Conservation (phyloP, 1,140 invertebrate genomes). For the Drosophila serrata region DNA sequence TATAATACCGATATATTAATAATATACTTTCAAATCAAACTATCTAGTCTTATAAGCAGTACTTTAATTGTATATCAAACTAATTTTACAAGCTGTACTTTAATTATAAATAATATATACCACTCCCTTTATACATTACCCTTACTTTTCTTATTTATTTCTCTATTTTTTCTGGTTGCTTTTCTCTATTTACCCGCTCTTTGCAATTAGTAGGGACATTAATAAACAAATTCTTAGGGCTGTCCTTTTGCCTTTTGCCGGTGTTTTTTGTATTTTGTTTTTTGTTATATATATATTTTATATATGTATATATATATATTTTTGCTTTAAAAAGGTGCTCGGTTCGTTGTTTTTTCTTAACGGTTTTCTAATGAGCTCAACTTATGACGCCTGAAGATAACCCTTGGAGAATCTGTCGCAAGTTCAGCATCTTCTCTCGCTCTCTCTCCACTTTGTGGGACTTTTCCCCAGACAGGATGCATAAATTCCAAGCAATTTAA, state of each 20-base stretch:
- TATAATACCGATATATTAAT: too few relatives aligned
- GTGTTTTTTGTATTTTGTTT: too few relatives aligned
- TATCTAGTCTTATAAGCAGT: background rate
- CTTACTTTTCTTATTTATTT: background rate
- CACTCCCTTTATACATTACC: background rate
- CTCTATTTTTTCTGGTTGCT: constrained; percentile 1
- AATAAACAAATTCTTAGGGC: constrained; percentile 24
- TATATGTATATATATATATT: background rate
- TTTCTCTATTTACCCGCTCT: constrained; percentile 3
- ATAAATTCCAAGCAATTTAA: constrained; percentile 55
- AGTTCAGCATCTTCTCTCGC: background rate
- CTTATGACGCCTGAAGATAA: constrained; percentile 40
- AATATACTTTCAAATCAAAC: background rate
- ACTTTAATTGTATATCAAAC: background rate
- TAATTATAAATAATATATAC: background rate
- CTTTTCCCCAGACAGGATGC: constrained; percentile 36
- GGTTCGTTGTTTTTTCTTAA: constrained; percentile 7
- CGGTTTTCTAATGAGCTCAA: constrained; percentile 50
- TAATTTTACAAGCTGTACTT: background rate
- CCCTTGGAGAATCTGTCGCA: constrained; percentile 31
- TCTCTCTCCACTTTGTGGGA: background rate
- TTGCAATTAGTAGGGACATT: constrained; percentile 35
- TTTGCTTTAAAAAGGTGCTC: constrained; percentile 10
- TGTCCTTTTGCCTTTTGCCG: constrained; percentile 9
- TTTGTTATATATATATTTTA: background rate